Evolutionary conservation across 2,888 invertebrate genomes (phyloP).

Genomic region (Exephanes ischioxanthus): DNA sequence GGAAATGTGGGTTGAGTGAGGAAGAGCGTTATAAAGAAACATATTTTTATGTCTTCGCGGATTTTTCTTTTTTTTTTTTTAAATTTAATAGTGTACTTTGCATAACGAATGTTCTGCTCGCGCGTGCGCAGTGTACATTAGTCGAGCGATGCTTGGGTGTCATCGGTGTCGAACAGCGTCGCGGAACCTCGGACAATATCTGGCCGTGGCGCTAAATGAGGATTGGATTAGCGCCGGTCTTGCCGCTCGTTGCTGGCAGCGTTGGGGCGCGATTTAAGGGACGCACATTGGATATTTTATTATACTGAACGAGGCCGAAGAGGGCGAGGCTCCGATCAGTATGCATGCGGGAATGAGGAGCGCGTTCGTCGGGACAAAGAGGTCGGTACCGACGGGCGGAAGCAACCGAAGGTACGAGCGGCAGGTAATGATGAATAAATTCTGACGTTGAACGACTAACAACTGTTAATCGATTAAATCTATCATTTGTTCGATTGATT

Average conservation of each 20-base stretch:
- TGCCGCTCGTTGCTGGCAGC: conserved; percentile 15
- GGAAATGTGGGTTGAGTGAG: conserved; percentile 34
- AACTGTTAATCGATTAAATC: neutral
- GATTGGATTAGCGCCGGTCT: conserved; percentile 37
- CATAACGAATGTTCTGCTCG: conserved; percentile 5
- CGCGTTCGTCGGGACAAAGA: conserved; percentile 75
- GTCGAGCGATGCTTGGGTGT: conserved; percentile 29
- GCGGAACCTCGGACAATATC: conserved; percentile 8
- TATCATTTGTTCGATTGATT: neutral
- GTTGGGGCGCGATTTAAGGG: conserved; percentile 41
- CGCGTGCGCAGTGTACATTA: conserved; percentile 1
- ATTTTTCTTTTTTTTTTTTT: neutral
- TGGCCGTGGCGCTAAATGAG: conserved; percentile 39
- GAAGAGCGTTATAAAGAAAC: neutral
- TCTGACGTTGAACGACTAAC: conserved; percentile 11
- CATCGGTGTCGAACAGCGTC: conserved; percentile 25
- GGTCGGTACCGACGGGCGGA: conserved; percentile 68
- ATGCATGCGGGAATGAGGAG: conserved; percentile 82
- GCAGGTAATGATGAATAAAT: conserved; percentile 71
- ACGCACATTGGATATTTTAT: conserved; percentile 50
- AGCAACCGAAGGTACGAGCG: conserved; percentile 74
- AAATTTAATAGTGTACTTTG: conserved; percentile 6
- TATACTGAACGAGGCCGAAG: conserved; percentile 10
- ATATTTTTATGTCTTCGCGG: conserved; percentile 3
- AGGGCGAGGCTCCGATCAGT: conserved; percentile 26